Base-by-base conservation (phyloP, 2,113 vertebrate genomes). In the Rhea pennata region DNA sequence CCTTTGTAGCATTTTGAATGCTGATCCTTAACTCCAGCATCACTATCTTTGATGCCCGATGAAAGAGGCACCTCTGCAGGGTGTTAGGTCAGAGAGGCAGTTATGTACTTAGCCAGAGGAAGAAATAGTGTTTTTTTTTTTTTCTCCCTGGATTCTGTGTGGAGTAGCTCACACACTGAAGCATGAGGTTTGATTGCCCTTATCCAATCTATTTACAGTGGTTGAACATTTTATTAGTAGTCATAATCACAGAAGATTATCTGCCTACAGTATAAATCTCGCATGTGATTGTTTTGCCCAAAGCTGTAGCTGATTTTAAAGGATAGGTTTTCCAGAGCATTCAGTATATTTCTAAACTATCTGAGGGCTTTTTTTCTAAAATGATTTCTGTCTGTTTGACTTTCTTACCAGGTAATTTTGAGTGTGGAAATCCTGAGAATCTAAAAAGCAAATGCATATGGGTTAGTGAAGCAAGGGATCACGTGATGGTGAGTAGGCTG, bases 361-460 rank as follows among this genome's bases (percentile, higher is more conserved):
- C 76, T 1, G 4, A 92, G 46, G 59, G 33, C 10, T 64, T 71
- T 74, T 74, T 79, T 72, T 44, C 76, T 44, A 82, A 53, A 5
- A 1, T n/a, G 31, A 33, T 85, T 96, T 95, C 62, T 44, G 0
- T 86, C 75, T 77, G 51, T 61, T 65, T 74, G 75, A 56, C 33
- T 59, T 53, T 44, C 54, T 58, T 71, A 66, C 79, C 95, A 98
- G 98, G 98, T 96, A 98, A 98, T 96, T 98, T 98, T 96, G 98
- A 98, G 77, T 98, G 98, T 69, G 98, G 98, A 88, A 98, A 98
- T 82, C 98, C 98, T 17, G 98, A 98, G 75, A 98, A 98, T 76
- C 96, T 98, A 7, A 98, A 98, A 91, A 98, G 97, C 95, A 98
- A 98, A 92, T 98, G 98, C 93, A 93, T 98, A 73, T 98, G 98